Base-by-base conservation (phyloP, 2,113 vertebrate species). In the Ia io region DNA sequence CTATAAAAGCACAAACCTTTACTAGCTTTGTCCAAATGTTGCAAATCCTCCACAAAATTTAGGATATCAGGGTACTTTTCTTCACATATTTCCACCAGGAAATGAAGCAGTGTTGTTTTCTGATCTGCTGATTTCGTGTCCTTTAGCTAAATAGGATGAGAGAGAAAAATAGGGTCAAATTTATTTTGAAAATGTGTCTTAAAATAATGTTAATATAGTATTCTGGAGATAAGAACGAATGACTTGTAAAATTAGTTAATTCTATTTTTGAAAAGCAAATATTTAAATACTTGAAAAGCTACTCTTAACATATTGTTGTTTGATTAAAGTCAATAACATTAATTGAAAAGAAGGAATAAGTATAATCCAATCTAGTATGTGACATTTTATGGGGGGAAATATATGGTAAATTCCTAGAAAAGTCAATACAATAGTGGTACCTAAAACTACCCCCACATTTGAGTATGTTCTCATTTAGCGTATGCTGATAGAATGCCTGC, bases 111-210 rank as follows among this genome's bases (percentile, higher is more conserved):
- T 0, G 99, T 99, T 82, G 98, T 99, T 98, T 98, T 99, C 97
- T 99, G 99, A 98, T 99, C 99, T 49, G 98, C 98, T 0, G 99
- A 99, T 96, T 99, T 99, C 0, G 99, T 99, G 97, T 99, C 99
- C 90, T 99, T 99, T 22, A 99, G 96, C 99, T 99, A 95, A 63
- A 93, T 0, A 79, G 67, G 53, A 69, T 8, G 23, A 95, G 47
- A 93, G 25, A 11, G 14, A 84, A 76, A 91, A 90, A 2, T 37
- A 73, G 5, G 4, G 49, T 13, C 12, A 87, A 87, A 37, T 67
- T 3, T 30, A 95, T 70, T 96, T 95, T 71, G 14, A 63, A 94
- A 96, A 76, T 63, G 69, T 35, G 93, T n/a, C 13, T 18, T 88
- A 63, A 88, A 74, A n/a, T 56, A 95, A 96, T 78, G 14, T 44